These are phyloP conservation scores for Vulpes lagopus DNA, from an alignment of 2,113 vertebrate species.

Conservation along the genomic window DNA sequence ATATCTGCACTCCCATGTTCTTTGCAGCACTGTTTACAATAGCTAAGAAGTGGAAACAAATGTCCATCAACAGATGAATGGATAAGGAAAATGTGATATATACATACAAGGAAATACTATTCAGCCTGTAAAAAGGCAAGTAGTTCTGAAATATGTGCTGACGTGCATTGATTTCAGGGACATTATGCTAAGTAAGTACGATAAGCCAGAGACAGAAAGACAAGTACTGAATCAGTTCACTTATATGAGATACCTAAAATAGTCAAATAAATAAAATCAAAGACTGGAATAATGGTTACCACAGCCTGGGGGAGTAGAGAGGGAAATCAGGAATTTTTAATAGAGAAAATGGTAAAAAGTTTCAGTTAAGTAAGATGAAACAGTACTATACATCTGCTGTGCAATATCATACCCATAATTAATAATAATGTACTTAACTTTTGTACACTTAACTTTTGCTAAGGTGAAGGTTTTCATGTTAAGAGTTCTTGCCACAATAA, in stretches of 20 bases:
- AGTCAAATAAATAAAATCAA: neutral
- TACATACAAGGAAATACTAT: neutral
- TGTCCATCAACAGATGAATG: neutral
- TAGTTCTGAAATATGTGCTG: neutral
- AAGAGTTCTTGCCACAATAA: neutral
- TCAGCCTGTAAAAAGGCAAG: neutral
- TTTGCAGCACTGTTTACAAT: neutral
- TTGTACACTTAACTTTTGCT: neutral
- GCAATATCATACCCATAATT: neutral
- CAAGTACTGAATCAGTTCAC: neutral
- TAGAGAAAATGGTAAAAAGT: neutral
- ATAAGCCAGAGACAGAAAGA: neutral
- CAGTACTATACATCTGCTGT: neutral
- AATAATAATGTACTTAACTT: neutral
- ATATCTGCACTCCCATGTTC: neutral
- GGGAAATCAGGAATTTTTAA: neutral
- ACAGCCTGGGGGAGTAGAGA: neutral
- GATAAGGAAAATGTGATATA: neutral
- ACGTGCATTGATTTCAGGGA: neutral
- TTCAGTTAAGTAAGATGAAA: neutral
- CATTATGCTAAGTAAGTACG: no score
- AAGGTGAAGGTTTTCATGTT: neutral
- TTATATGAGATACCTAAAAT: neutral
- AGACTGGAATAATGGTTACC: neutral
- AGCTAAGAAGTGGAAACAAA: neutral